phyloP scores from a whole-genome alignment of 2,113 vertebrate genomes.

The Sclerurus mexicanus region DNA sequence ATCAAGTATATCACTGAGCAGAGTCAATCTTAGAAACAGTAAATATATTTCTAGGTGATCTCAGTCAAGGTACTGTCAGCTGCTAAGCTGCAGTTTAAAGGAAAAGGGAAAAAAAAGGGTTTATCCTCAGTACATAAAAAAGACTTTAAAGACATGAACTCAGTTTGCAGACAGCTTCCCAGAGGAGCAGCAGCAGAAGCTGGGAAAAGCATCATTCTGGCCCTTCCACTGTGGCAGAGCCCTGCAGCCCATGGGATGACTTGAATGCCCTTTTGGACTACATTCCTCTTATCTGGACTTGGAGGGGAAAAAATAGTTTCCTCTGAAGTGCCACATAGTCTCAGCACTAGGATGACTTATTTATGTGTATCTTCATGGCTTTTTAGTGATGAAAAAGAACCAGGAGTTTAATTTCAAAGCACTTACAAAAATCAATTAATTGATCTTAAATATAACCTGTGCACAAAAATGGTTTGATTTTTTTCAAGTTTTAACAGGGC shows the following conservation, averaged over 20 bases:
- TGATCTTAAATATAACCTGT: background rate
- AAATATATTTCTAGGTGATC: background rate
- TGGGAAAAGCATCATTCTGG: background rate
- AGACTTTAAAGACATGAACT: background rate
- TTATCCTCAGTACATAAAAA: background rate
- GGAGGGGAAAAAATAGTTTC: background rate
- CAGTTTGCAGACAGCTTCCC: background rate
- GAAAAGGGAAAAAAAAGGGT: background rate
- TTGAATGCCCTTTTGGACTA: constrained; percentile 1
- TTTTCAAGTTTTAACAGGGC: background rate
- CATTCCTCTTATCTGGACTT: constrained; percentile 38
- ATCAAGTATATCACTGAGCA: background rate
- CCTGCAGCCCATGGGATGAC: background rate
- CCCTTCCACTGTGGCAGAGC: background rate
- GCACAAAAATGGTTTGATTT: background rate
- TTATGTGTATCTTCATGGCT: background rate
- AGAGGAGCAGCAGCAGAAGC: background rate
- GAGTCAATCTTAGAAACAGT: background rate
- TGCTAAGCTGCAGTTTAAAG: background rate
- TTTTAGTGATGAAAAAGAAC: background rate
- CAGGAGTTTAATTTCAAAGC: background rate
- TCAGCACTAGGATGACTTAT: background rate
- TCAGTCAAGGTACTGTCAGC: background rate
- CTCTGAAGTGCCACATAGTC: background rate
- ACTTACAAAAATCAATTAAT: background rate